A percentile compares a stretch with the other conserved stretches of the same genome.
These are phyloP conservation scores for Sinocyclocheilus anophthalmus DNA, from an alignment of 2,113 vertebrate species.

Conservation along the genomic window DNA sequence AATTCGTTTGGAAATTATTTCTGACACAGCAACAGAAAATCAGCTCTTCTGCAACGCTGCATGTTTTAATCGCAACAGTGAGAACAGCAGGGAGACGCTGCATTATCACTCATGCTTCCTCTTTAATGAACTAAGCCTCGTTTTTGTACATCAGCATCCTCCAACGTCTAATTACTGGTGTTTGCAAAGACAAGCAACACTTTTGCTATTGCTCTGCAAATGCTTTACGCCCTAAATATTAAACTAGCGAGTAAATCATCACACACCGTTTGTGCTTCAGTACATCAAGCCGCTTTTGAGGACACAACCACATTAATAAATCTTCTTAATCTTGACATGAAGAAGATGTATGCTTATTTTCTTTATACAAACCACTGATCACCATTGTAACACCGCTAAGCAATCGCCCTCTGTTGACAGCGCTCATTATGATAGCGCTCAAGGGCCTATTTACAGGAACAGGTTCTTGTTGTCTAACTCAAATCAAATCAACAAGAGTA, in stretches of 20 bases:
- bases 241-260: not conserved
- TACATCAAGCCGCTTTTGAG: not conserved
- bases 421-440: slow-evolving; percentile 1
- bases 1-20: not conserved
- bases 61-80: not conserved
- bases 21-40: not conserved
- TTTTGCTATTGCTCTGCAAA: not conserved
- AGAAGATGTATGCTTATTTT: not conserved
- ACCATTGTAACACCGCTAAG: not conserved
- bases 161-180: not conserved
- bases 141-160: not conserved
- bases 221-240: not conserved
- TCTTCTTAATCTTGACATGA: not conserved
- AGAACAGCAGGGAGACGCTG: not conserved
- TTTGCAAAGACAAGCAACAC: not conserved
- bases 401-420: not conserved
- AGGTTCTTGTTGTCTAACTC: not conserved
- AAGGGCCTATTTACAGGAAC: slow-evolving; percentile 4
- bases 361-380: not conserved
- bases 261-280: not conserved
- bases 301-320: not conserved
- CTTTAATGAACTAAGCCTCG: not conserved
- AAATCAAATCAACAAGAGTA: slow-evolving; percentile 40
- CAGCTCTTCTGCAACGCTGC: not conserved
- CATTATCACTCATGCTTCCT: not conserved